Evolutionary conservation across 2,113 vertebrate genomes (phyloP), one percentile per base, ranked within the genome.

Genomic region (Planiliza haematocheilus): DNA sequence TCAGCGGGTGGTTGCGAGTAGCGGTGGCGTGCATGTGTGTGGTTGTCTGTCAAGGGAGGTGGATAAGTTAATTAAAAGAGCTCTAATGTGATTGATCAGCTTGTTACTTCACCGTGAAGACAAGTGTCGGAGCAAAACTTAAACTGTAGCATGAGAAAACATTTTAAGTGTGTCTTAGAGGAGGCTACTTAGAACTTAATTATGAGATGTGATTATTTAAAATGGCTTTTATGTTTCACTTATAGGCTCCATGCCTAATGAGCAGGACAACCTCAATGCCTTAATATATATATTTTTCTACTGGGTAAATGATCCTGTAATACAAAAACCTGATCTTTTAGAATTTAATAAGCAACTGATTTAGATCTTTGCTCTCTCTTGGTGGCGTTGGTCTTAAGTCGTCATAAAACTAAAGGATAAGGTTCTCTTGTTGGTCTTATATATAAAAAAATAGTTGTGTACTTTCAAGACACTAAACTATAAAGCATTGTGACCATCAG

Each of bases 1-100:
- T 80, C 84, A 78, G 82, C 52, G 42, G 89, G 88, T 64, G 16
- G 56, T 63, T 38, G 56, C 21, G 43, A 21, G 55, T 36, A 56
- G 20, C 13, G 10, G 24, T 14, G 9, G 49, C 24, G 24, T 30
- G 24, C 24, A 30, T 5, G 24, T 30, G 24, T 30, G 24, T 30
- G 24, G 24, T 30, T 30, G 24, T 73, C 60, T 51, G 57, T 73
- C 67, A 53, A 70, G 42, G 48, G 62, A 76, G 62, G 68, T 55
- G 69, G 74, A 62, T 73, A 65, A 51, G 62, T 84, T 90, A 77
- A 91, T 91, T 92, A 88, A 85, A 62, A 69, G 66, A 72, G 53
- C 42, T 85, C 51, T 72, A 79, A 85, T 85, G 84, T 72, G 60
- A 83, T 85, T 79, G 77, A 89, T 91, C 71, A 63, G 74, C 66